Evolutionary conservation across 2,113 vertebrate species (phyloP).

Genomic region (Peromyscus californicus): DNA sequence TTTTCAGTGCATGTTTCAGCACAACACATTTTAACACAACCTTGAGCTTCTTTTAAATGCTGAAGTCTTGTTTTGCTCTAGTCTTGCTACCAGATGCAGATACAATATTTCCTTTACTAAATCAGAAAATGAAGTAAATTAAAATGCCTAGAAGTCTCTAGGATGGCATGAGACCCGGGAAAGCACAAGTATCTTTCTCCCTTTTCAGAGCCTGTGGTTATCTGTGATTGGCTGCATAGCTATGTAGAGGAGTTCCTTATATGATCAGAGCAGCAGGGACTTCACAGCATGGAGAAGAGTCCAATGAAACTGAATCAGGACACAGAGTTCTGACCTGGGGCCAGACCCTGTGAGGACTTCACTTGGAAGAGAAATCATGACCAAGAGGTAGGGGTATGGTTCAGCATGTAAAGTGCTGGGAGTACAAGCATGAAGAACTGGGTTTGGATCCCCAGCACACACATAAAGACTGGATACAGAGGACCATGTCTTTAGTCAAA

Average conservation of each 20-base stretch:
- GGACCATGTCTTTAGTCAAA: neutral
- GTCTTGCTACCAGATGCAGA: neutral
- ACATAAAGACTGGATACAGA: neutral
- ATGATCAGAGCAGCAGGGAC: neutral
- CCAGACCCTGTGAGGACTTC: fast-evolving
- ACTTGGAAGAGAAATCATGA: neutral
- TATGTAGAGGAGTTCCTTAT: neutral
- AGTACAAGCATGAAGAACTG: neutral
- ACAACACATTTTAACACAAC: neutral
- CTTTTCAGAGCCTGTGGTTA: neutral
- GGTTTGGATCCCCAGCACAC: neutral
- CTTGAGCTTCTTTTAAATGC: neutral
- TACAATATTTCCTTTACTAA: neutral
- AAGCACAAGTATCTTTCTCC: neutral
- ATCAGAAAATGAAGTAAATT: neutral
- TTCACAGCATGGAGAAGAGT: neutral
- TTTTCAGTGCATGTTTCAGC: neutral
- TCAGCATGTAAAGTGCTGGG: neutral
- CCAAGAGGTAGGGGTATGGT: neutral
- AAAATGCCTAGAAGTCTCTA: neutral
- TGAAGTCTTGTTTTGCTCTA: neutral
- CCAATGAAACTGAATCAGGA: neutral
- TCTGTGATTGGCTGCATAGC: neutral
- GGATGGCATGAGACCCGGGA: neutral
- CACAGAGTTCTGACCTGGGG: neutral